Base-by-base conservation (phyloP, 2,888 invertebrate genomes). In the Bembecia ichneumoniformis region DNA sequence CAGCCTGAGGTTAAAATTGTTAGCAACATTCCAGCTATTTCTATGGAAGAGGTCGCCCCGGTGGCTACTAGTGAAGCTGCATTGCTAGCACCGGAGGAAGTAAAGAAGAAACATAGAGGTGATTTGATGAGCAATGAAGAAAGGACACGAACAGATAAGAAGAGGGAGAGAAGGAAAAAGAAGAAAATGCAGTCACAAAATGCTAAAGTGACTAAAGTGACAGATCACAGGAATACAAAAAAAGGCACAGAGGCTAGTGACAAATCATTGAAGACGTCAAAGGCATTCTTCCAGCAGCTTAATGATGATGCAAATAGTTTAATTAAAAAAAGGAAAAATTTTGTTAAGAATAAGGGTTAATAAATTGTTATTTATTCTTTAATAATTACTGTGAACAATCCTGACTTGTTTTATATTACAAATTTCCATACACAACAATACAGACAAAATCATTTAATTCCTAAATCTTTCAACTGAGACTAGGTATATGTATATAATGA, bases 31-130 rank as follows among this genome's bases (percentile, higher is more conserved):
- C 96, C 98, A 1, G 95, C 97, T 0, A 91, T 99, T 47, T 90
- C 89, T 34, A 94, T 98, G 91, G 99, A 99, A 78, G 99, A 99
- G 80, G 97, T 98, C 5, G 96, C 97, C 0, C 98, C 98, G 0
- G 89, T 95, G 4, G 92, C 93, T n/a, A 90, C 93, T 0, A 96
- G 94, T 66, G 94, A 96, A 76, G 95, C 94, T 3, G 89, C 93
- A 1, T 76, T 97, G 36, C 82, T 98, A 55, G 98, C 98, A 14
- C 98, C 99, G 0, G 96, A 98, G 80, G 98, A 99, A 89, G 89
- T 98, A 1, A 91, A 90, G 76, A 89, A 90, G 88, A 88, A 82
- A 62, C 68, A 56, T 11, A 78, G 88, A 68, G 90, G 91, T 49
- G 88, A 89, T 58, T 67, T 82, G 54, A 77, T 91, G 50, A 93